These are phyloP conservation scores for Hydraecia micacea DNA, from an alignment of 2,888 invertebrate genomes.

Conservation along the genomic window DNA sequence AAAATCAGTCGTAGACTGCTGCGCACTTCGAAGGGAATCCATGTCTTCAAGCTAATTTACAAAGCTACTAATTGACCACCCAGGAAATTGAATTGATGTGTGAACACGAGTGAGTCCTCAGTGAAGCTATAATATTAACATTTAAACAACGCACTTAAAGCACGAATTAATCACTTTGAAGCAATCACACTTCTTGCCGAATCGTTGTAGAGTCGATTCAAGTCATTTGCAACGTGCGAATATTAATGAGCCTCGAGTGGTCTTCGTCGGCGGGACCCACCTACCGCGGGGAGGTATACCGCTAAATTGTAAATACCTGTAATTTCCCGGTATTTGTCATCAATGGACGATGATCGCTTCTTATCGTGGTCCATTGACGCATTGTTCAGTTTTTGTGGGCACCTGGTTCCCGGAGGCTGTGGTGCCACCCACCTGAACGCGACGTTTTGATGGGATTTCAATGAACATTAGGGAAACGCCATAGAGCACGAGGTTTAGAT, in stretches of 20 bases:
- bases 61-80: conserved; percentile 9
- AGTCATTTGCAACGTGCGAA: conserved; percentile 46
- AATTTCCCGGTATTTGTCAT: conserved; percentile 66
- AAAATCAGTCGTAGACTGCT: no score
- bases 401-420: conserved; percentile 63
- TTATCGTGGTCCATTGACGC: conserved; percentile 53
- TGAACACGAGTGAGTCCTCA: conserved; percentile 25
- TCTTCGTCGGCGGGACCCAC: neutral
- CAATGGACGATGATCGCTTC: conserved; percentile 61
- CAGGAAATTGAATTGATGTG: conserved; percentile 1
- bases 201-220: conserved; percentile 17
- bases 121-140: conserved; percentile 57
- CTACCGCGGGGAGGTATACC: conserved; percentile 42
- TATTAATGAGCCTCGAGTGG: conserved; percentile 42
- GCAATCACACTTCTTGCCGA: conserved; percentile 41
- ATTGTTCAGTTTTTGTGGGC: conserved; percentile 69
- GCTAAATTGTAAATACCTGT: conserved; percentile 68
- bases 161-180: conserved; percentile 40
- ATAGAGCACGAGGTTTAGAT: conserved; percentile 28
- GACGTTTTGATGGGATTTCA: conserved; percentile 31
- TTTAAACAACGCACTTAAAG: conserved; percentile 37
- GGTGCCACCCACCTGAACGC: conserved; percentile 63
- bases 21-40: neutral
- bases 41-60: neutral
- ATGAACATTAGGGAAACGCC: conserved; percentile 31